Evolutionary conservation across 2,797 vertebrate species (phyloP), one percentile per base, ranked within the genome.

Genomic region (Chloroceryle inda): DNA sequence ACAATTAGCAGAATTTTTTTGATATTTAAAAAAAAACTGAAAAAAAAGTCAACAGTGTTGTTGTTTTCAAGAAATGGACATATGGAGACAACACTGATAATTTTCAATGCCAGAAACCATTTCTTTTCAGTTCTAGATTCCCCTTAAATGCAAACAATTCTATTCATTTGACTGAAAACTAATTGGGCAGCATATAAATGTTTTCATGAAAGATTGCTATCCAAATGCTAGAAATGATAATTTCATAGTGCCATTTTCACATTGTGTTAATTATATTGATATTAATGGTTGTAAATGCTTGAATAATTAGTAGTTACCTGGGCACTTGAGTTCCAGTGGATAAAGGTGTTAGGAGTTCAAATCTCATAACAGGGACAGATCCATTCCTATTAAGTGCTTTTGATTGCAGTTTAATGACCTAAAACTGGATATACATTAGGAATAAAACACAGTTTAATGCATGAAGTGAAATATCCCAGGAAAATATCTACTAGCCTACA

Each of bases 241-340:
- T 77, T 93, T 89, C 72, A 77, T 56, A 45, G 13, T 35, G 24
- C 9, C 38, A 40, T 63, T 87, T 33, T 87, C 61, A 72, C 38
- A 33, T 16, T 31, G 19, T 85, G 29, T 56, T 94, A 85, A 90
- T 92, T 76, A 58, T 68, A 37, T 66, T 89, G 49, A 82, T 79
- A 88, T 45, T 55, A 94, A 94, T 58, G 72, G n/a, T 35, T 71
- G 67, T 66, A 95, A 95, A 92, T 92, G 92, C 88, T 89, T 94
- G 77, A 95, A 83, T 94, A 95, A 95, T 92, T 94, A 77, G 85
- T 83, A 85, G 92, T 94, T 97, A 97, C 95, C 95, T 96, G 81
- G 40, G 47, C 58, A 86, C 80, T 94, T 49, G 71, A 33, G 44
- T 89, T 97, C 61, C 81, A 93, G 62, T 16, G 59, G 64, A 79